A percentile compares a stretch with the other conserved stretches of the same genome.
Conservation (phyloP, 2,888 invertebrate species). For the Leuctra nigra region DNA sequence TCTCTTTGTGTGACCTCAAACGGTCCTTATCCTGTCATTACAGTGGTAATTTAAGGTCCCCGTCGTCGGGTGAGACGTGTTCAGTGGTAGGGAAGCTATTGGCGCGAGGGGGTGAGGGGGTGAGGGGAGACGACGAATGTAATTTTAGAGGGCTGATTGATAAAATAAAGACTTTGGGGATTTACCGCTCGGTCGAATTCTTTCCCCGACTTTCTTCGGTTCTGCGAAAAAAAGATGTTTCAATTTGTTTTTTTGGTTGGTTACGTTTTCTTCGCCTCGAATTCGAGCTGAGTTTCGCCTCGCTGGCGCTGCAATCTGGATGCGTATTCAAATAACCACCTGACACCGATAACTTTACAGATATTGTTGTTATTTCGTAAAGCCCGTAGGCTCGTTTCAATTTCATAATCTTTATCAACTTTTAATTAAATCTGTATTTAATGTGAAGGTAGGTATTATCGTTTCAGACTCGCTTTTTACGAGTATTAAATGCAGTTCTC, state of each 20-base stretch:
- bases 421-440: no score
- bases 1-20: constrained; percentile 7
- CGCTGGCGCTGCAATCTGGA: no score
- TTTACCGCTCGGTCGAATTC: not conserved
- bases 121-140: not conserved
- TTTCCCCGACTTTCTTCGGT: not conserved
- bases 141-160: not conserved
- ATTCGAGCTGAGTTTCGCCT: no score
- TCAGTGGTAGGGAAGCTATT: not conserved
- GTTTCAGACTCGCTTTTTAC: no score
- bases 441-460: no score
- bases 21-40: constrained; percentile 17
- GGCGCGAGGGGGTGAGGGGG: not conserved
- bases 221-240: not conserved
- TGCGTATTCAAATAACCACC: no score
- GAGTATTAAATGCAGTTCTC: no score
- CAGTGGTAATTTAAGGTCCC: constrained; percentile 13
- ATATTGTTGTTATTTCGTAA: no score
- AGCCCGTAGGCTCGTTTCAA: no score
- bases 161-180: not conserved
- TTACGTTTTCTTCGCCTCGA: no score
- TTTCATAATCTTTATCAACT: no score
- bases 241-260: not conserved
- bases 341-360: no score
- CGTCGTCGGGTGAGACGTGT: not conserved